These are phyloP conservation scores for Euleptes europaea DNA, from an alignment of 2,113 vertebrate species.

Conservation along the genomic window DNA sequence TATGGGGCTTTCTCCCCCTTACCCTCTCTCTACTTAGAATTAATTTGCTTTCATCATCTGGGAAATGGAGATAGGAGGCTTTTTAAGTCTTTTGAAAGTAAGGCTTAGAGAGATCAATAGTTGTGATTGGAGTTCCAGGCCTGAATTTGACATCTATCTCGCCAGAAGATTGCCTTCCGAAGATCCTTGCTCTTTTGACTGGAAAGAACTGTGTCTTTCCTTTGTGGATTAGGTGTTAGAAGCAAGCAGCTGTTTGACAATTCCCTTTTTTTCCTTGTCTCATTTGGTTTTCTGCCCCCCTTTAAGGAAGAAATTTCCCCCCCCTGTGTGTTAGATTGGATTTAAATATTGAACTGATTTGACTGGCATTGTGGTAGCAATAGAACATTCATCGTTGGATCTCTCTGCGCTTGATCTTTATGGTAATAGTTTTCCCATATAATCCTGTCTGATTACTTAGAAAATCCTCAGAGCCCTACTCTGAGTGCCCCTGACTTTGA, in stretches of 20 bases:
- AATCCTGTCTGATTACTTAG: too few relatives aligned
- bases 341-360: neutral
- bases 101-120: neutral
- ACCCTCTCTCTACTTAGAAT: neutral
- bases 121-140: neutral
- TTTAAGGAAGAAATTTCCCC: neutral
- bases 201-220: neutral
- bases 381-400: neutral
- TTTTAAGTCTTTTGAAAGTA: constrained; percentile 10
- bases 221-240: constrained; percentile 12
- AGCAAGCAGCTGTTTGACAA: neutral
- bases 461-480: too few relatives aligned
- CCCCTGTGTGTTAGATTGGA: neutral
- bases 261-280: too few relatives aligned
- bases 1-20: too few relatives aligned
- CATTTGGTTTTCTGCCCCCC: neutral
- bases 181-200: neutral
- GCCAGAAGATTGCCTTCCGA: neutral
- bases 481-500: too few relatives aligned
- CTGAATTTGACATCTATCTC: constrained; percentile 2
- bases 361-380: neutral
- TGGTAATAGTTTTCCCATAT: neutral
- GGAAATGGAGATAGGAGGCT: neutral
- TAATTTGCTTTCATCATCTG: constrained; percentile 2
- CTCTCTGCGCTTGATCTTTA: neutral